phyloP scores from a whole-genome alignment of 2,797 vertebrate genomes.

The Scyliorhinus canicula region DNA sequence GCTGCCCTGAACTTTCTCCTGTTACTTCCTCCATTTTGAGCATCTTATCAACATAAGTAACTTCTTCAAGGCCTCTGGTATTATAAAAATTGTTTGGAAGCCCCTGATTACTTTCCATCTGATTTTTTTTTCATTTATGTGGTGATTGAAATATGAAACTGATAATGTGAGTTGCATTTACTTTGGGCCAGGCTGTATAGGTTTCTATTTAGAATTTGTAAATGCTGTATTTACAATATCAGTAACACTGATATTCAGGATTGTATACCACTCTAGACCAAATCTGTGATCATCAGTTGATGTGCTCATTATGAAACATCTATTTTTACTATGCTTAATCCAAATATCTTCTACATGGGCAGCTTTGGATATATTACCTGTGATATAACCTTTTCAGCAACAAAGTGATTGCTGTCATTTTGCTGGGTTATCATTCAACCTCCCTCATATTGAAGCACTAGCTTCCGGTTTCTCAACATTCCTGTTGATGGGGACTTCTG shows the following conservation, averaged over 20 bases:
- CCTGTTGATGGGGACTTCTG: not conserved
- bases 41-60: not conserved
- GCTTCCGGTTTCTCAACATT: not conserved
- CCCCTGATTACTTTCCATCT: not conserved
- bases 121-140: not conserved
- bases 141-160: not conserved
- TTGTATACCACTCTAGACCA: not conserved
- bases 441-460: not conserved
- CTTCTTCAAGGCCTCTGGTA: not conserved
- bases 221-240: not conserved
- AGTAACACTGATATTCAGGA: not conserved
- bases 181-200: not conserved
- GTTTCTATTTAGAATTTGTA: not conserved
- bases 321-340: not conserved
- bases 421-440: not conserved
- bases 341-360: not conserved
- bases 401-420: not conserved
- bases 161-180: not conserved
- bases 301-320: not conserved
- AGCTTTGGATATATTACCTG: not conserved
- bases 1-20: too few relatives aligned
- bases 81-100: not conserved
- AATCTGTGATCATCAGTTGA: not conserved
- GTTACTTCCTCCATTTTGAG: not conserved
- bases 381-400: not conserved